Percentiles rank a stretch among this genome's conserved stretches.
phyloP scores from a whole-genome alignment of 2,888 invertebrate genomes.

The Aphidius colemani region DNA sequence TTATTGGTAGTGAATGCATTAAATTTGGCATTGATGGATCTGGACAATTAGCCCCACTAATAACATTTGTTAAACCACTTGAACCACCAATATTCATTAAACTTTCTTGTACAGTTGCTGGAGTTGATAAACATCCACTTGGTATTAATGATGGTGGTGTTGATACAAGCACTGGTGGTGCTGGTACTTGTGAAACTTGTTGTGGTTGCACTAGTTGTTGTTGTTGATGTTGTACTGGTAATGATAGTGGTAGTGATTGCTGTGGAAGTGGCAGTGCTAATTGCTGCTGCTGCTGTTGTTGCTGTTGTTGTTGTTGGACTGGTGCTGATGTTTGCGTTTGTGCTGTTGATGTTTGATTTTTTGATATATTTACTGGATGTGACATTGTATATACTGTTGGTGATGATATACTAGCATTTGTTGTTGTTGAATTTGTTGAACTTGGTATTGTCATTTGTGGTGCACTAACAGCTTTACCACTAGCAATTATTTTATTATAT shows the following conservation, averaged over 20 bases:
- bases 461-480: slow-evolving; percentile 68
- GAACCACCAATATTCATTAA: too few species aligned
- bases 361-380: slow-evolving; percentile 42
- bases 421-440: slow-evolving; percentile 44
- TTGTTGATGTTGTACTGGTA: neutral
- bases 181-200: neutral
- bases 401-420: slow-evolving; percentile 43
- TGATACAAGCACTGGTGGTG: too few species aligned
- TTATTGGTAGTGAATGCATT: too few species aligned
- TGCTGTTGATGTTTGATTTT: slow-evolving; percentile 55
- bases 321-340: slow-evolving; percentile 48
- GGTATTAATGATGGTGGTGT: too few species aligned
- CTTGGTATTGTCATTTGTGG: slow-evolving; percentile 17
- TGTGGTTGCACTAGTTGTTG: neutral
- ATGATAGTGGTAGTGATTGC: slow-evolving; percentile 12
- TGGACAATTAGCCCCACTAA: too few species aligned
- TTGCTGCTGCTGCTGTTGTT: slow-evolving; percentile 40
- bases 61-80: too few species aligned
- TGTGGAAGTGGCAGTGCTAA: neutral
- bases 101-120: too few species aligned
- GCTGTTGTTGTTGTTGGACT: slow-evolving; percentile 35
- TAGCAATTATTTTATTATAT: slow-evolving; percentile 73
- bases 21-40: too few species aligned
- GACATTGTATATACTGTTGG: slow-evolving; percentile 46
- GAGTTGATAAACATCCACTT: too few species aligned